Evolutionary conservation across 1,140 invertebrate species (phyloP), one percentile per base, ranked within the genome.

Genomic region (Telenomus remus): DNA sequence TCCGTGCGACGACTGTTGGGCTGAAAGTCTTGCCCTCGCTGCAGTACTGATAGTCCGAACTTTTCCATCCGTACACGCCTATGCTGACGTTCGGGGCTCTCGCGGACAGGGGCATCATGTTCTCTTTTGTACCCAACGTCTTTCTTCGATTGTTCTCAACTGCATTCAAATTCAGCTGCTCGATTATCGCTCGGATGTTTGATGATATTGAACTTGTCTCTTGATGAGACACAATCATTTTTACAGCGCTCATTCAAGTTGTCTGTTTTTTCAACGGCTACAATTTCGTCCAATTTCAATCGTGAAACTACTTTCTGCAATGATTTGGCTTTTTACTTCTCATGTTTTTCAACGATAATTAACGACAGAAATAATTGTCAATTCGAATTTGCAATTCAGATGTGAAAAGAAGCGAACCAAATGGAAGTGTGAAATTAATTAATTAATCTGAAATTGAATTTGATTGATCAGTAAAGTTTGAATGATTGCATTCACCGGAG

Each of bases 101-200:
- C 6, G 33, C 42, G 0, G 59, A 53, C 14, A 60, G 46, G 44
- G 66, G 48, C n/a, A 60, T 44, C 19, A 19, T 35, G 16, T 46
- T 34, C 51, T 65, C 71, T 66, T 69, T 81, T 46, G 33, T 76
- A 15, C 64, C 66, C n/a, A 68, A 69, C 6, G 70, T 79, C 44
- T 76, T 80, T 14, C 80, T 73, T 16, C 75, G 56, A 39, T 59
- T 35, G 12, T 63, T 61, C 1, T 80, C 72, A 50, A 87, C 83
- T 0, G 86, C 84, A 47, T 86, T 85, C 53, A 88, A 55, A 42
- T 88, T 88, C 64, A 88, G 69, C 43, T 87, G 86, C 54, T 88
- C 85, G 78, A 88, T 88, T 79, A 88, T 88, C 64, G 86, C 87
- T 15, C 86, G 78, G 33, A 88, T 88, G 64, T 88, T 88, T 7